phyloP scores from a whole-genome alignment of 2,888 invertebrate genomes.

The Tethea ocularis region DNA sequence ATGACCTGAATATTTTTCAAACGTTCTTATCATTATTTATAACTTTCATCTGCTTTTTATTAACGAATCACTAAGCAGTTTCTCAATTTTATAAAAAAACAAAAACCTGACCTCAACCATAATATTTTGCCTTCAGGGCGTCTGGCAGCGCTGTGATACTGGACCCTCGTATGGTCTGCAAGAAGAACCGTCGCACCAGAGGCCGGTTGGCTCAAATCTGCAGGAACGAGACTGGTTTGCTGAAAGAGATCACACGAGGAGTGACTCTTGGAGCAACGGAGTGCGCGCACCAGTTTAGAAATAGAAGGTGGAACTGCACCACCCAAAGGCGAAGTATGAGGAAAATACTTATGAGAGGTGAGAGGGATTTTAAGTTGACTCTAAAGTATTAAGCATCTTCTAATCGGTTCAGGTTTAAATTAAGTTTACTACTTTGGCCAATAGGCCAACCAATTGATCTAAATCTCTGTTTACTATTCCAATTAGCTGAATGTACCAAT shows the following conservation, averaged over 20 bases:
- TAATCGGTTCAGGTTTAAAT: too few species aligned
- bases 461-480: too few species aligned
- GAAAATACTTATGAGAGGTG: slow-evolving; percentile 94
- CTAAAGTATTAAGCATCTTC: too few species aligned
- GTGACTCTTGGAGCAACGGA: slow-evolving; percentile 92
- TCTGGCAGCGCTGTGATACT: slow-evolving; percentile 93
- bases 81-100: too few species aligned
- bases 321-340: slow-evolving; percentile 90
- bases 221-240: slow-evolving; percentile 89
- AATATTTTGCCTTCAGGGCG: slow-evolving; percentile 85
- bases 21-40: too few species aligned
- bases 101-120: neutral
- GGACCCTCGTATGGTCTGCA: slow-evolving; percentile 95
- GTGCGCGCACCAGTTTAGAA: slow-evolving; percentile 94
- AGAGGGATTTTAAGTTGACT: slow-evolving; percentile 35
- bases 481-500: neutral
- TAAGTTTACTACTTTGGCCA: neutral
- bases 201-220: slow-evolving; percentile 93
- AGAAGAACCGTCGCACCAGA: slow-evolving; percentile 90
- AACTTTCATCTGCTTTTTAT: too few species aligned
- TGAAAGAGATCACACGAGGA: slow-evolving; percentile 93
- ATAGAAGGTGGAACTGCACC: slow-evolving; percentile 95
- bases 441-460: too few species aligned
- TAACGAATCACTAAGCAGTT: too few species aligned
- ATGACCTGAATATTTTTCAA: too few species aligned